Percentiles rank a stretch among this genome's conserved stretches.
Evolutionary conservation across 1,140 invertebrate species (phyloP).

Genomic region (Drosophila athabasca): DNA sequence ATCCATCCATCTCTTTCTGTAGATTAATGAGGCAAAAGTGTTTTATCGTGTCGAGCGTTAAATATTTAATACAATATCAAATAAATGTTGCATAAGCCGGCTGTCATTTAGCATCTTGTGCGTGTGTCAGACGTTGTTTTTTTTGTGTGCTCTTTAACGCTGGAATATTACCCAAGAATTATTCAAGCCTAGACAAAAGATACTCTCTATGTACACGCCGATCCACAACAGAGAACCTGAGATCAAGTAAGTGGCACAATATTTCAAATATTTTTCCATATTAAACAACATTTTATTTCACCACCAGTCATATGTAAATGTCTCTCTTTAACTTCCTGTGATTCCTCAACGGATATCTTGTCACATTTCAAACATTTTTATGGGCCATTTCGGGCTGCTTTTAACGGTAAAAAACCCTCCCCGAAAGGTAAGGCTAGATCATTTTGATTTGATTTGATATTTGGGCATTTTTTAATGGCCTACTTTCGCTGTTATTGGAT

Average conservation of each 20-base stretch:
- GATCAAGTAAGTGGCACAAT: no score
- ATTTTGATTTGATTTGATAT: conserved; percentile 41
- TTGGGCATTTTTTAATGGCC: background rate
- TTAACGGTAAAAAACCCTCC: conserved; percentile 21
- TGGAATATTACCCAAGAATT: no score
- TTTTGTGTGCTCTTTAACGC: background rate
- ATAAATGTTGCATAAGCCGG: conserved; percentile 77
- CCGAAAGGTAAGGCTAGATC: conserved; percentile 20
- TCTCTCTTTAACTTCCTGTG: no score
- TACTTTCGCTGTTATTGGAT: conserved; percentile 25
- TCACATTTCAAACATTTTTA: conserved; percentile 40
- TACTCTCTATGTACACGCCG: no score
- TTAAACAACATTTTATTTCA: no score
- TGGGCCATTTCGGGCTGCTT: conserved; percentile 27
- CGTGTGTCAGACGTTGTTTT: conserved; percentile 7
- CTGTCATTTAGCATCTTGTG: conserved; percentile 55
- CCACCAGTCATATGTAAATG: no score
- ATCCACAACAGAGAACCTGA: no score
- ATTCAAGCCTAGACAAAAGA: no score
- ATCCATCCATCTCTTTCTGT: conserved; percentile 11
- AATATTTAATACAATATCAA: conserved; percentile 79
- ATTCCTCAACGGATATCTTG: conserved; percentile 22
- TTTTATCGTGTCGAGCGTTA: conserved; percentile 79
- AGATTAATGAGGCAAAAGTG: conserved; percentile 79
- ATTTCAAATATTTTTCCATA: no score